These are phyloP conservation scores for Sylvilagus floridanus DNA, from an alignment of 2,797 vertebrate species.

Conservation along the genomic window DNA sequence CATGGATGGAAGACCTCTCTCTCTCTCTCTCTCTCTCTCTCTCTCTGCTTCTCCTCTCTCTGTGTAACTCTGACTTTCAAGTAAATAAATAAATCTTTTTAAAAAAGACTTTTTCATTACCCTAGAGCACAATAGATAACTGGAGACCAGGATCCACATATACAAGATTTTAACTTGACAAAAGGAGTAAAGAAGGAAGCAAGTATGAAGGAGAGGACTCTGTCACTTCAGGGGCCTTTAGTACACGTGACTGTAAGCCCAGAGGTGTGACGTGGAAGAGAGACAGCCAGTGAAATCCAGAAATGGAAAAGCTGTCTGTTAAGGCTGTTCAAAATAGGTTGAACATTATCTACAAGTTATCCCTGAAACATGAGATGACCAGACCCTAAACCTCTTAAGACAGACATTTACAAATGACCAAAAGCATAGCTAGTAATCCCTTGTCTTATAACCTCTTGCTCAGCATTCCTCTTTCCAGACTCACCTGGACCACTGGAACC, in stretches of 20 bases:
- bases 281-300: not conserved
- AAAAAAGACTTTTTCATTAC: not conserved
- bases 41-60: too few species aligned
- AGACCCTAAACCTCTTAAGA: not conserved
- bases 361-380: not conserved
- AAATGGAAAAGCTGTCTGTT: not conserved
- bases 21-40: too few species aligned
- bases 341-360: not conserved
- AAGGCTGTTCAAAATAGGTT: not conserved
- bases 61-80: too few species aligned
- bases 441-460: not conserved
- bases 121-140: not conserved
- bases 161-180: not conserved
- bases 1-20: too few species aligned
- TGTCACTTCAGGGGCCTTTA: not conserved
- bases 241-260: not conserved
- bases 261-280: not conserved
- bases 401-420: conserved; percentile 6
- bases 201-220: not conserved
- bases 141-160: not conserved
- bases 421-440: not conserved
- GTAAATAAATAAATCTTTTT: too few species aligned
- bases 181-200: not conserved
- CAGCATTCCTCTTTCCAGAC: not conserved
- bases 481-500: too few species aligned